Conservation (phyloP, 2,113 vertebrate species). For the Rynchops niger region DNA sequence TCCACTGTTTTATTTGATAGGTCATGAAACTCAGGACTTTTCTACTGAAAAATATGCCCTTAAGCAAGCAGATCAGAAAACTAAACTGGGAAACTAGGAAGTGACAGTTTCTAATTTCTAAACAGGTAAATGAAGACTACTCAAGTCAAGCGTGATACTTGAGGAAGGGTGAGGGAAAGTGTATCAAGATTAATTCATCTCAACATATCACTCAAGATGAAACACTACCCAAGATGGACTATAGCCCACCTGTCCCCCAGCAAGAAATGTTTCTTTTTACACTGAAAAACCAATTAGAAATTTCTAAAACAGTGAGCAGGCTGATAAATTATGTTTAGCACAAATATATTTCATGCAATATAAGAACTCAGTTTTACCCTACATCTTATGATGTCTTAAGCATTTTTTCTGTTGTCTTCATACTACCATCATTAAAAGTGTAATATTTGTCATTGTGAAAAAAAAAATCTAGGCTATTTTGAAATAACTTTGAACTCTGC, state of each 20-base stretch:
- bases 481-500: not conserved
- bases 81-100: not conserved
- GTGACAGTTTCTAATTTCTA: not conserved
- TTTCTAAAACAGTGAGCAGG: too few relatives aligned
- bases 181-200: not conserved
- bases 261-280: not conserved
- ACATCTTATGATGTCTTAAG: accelerated
- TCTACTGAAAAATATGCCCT: not conserved
- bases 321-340: too few relatives aligned
- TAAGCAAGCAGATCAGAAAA: not conserved
- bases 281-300: too few relatives aligned
- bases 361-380: not conserved
- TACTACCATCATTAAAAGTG: not conserved
- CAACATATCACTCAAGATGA: not conserved
- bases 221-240: accelerated
- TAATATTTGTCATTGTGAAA: not conserved
- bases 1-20: not conserved
- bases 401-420: not conserved
- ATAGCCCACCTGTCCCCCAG: not conserved
- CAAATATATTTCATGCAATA: not conserved
- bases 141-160: not conserved
- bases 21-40: not conserved
- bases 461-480: not conserved
- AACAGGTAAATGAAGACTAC: not conserved
- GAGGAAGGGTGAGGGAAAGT: not conserved